phyloP scores from a whole-genome alignment of 2,113 vertebrate genomes.

The Lagopus muta region DNA sequence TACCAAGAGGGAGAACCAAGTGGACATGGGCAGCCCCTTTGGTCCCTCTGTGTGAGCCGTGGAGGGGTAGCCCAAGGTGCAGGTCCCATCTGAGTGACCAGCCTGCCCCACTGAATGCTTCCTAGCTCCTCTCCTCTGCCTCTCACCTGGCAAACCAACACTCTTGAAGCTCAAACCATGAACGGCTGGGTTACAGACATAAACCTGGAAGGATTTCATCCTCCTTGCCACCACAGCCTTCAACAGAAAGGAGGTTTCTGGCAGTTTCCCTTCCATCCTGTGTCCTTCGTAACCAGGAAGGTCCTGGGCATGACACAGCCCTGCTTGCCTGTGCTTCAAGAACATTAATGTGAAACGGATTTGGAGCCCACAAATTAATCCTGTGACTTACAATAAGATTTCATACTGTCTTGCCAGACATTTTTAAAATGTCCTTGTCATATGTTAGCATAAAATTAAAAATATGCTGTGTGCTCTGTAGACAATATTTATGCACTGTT shows the following conservation, averaged over 20 bases:
- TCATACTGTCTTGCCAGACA: not conserved
- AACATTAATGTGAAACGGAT: not conserved
- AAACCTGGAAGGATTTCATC: not conserved
- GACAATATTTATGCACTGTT: accelerated
- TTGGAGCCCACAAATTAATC: not conserved
- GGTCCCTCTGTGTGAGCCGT: not conserved
- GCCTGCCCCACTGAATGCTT: not conserved
- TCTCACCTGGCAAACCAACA: not conserved
- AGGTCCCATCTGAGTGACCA: not conserved
- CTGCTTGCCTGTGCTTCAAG: not conserved
- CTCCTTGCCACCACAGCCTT: not conserved
- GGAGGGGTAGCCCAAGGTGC: not conserved
- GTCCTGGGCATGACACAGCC: accelerated
- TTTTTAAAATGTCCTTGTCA: not conserved
- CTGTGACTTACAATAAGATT: not conserved
- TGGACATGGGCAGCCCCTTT: not conserved
- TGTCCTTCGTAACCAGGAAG: not conserved
- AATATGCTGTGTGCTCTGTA: not conserved
- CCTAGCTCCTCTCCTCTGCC: not conserved
- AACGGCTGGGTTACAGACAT: not conserved
- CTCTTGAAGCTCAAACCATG: not conserved
- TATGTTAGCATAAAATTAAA: not conserved
- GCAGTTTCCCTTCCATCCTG: not conserved
- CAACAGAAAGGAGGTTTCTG: not conserved
- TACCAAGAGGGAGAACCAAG: not conserved